Evolutionary conservation across 2,797 vertebrate genomes (phyloP), one percentile per base, ranked within the genome.

Genomic region (Neoniphon sammara): DNA sequence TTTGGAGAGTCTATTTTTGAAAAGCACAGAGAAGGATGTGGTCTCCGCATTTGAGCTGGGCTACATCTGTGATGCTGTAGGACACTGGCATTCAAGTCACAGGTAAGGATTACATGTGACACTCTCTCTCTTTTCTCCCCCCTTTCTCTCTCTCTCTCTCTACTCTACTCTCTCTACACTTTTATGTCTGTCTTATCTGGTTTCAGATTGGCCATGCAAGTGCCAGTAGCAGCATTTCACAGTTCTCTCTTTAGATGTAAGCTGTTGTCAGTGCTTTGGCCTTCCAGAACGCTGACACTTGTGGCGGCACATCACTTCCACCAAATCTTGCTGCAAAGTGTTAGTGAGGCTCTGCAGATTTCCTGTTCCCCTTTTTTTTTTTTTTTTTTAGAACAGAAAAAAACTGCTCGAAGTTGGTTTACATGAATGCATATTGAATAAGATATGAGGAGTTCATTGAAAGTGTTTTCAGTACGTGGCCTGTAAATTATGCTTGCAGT

Each of bases 291-390:
- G 8, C 18, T 9, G n/a, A 2, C 47, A 7, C 47, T 47, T 50
- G 42, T 44, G 12, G 42, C 4, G 2, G 42, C 14, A 1, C 44
- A 21, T n/a, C 80, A 25, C 54, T 31, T 74, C 62, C 76, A 73
- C 47, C 25, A 71, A 78, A 44, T 15, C 42, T 15, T 11, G 2
- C 70, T 80, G 69, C 63, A 76, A 64, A 53, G 21, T 66, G 54
- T 74, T 64, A 15, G 77, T 85, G 53, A 78, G 59, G n/a, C 47
- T 50, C 56, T 73, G 59, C 66, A 75, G 49, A 39, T 81, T 89
- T 89, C 88, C 89, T 84, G 82, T 91, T 89, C 82, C 85, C 34
- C 59, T 86, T 88, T 58, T 77, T 50, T 14, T 46, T 47, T 47
- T 18, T n/a, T n/a, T 31, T 3, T 3, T 31, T 58, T 30, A 60